Conservation (phyloP, 2,888 invertebrate genomes). For the Rhagium mordax region DNA sequence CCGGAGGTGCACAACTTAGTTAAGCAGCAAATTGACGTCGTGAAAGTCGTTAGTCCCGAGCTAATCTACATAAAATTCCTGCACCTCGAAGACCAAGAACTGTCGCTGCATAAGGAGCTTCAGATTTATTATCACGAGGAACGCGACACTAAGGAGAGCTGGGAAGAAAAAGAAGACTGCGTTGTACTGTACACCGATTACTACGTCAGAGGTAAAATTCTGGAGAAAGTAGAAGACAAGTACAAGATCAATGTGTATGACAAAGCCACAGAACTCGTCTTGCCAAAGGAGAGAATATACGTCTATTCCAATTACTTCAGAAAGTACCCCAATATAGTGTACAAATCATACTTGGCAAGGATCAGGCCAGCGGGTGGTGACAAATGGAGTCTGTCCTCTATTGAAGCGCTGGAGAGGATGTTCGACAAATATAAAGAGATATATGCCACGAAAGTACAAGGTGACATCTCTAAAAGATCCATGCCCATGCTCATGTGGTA, state of each 20-base stretch:
- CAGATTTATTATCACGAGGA: conserved; percentile 55
- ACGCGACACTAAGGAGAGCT: conserved; percentile 40
- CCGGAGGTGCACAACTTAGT: conserved; percentile 32
- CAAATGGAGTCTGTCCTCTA: conserved; percentile 76
- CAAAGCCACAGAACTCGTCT: conserved; percentile 73
- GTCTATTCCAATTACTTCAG: conserved; percentile 67
- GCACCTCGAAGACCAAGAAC: conserved; percentile 55
- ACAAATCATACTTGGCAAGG: conserved; percentile 80
- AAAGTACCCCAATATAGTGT: conserved; percentile 73
- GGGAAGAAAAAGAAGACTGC: conserved; percentile 65
- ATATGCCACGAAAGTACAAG: conserved; percentile 72
- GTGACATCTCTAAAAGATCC: conserved; percentile 40
- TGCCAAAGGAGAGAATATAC: conserved; percentile 45
- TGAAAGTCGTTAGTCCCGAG: conserved; percentile 60
- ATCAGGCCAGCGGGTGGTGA: conserved; percentile 79
- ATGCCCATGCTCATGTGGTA: conserved; percentile 64
- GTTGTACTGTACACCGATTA: conserved; percentile 69
- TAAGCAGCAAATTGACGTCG: conserved; percentile 56
- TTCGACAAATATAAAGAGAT: conserved; percentile 71
- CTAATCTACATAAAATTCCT: conserved; percentile 68
- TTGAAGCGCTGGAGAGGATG: conserved; percentile 73
- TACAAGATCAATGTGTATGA: conserved; percentile 79
- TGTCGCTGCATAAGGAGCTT: conserved; percentile 53
- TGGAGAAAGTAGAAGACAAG: conserved; percentile 67
- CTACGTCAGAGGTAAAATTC: conserved; percentile 78